phyloP scores from a whole-genome alignment of 1,140 invertebrate genomes.

The Heliconius melpomene region DNA sequence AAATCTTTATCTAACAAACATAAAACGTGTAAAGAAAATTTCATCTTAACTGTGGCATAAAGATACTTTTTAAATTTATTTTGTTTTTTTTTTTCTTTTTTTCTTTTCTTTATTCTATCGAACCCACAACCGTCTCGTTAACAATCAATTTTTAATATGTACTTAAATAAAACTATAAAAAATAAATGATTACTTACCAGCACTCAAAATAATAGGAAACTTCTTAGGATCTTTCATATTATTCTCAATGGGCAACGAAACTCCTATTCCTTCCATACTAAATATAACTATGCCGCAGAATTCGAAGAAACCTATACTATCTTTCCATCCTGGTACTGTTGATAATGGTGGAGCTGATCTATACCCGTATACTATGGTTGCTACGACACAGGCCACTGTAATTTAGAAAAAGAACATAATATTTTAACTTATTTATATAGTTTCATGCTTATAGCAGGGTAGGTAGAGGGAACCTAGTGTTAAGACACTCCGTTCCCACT shows the following conservation, averaged over 20 bases:
- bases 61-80: no score
- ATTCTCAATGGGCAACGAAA: conserved; percentile 63
- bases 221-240: conserved; percentile 64
- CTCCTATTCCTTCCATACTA: conserved; percentile 66
- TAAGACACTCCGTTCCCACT: no score
- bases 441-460: no score
- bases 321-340: conserved; percentile 61
- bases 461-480: neutral
- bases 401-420: conserved; percentile 30
- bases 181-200: conserved; percentile 42
- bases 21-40: no score
- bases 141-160: no score
- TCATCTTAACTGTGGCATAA: no score
- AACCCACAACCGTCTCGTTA: no score
- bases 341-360: conserved; percentile 50
- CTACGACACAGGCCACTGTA: conserved; percentile 66
- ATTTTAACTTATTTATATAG: neutral
- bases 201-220: conserved; percentile 53
- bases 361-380: conserved; percentile 63
- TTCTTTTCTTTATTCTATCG: no score
- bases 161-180: neutral
- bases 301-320: conserved; percentile 62
- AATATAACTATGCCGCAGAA: conserved; percentile 64
- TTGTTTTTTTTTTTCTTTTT: no score
- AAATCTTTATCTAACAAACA: no score